Evolutionary conservation across 2,888 invertebrate species (phyloP), one percentile per base, ranked within the genome.

Genomic region (Abrostola tripartita): DNA sequence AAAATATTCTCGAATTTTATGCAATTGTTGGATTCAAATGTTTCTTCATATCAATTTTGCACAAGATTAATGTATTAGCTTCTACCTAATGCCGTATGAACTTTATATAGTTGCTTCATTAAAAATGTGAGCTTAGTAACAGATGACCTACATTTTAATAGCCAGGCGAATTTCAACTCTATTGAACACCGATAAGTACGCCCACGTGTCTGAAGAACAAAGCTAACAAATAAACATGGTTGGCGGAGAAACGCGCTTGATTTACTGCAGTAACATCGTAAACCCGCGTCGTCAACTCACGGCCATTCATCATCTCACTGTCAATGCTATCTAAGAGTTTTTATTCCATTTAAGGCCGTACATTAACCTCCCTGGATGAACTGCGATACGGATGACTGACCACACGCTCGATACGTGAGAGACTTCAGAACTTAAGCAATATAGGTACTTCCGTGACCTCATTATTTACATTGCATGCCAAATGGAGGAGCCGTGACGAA

Each of bases 321-420:
- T 90, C 93, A 90, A 86, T 88, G 85, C 84, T 92, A 92, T 93
- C 92, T 76, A 74, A 78, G 83, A 86, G 89, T 91, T 92, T 91
- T 90, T 89, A 87, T 85, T 85, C 83, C 81, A 82, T 84, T 75
- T 82, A 79, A 79, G 74, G 76, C 71, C 70, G 88, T 85, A 71
- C 92, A 81, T 90, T 90, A 89, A 92, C 92, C 92, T 92, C 90
- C 90, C 89, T 88, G 69, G 69, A 71, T 78, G 79, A 82, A 78
- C 81, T 81, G 67, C 65, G 78, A 69, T 64, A 83, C 80, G 78
- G 81, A 79, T 80, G 83, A 81, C 68, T 79, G 79, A 68, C 76
- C 81, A 81, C 79, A 83, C 78, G 79, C 77, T 68, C 76, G 70
- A 71, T 72, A 72, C 61, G 62, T 61, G 65, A 69, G 61, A 55